Evolutionary conservation across 2,113 vertebrate genomes (phyloP).

Genomic region (Stegastes partitus): DNA sequence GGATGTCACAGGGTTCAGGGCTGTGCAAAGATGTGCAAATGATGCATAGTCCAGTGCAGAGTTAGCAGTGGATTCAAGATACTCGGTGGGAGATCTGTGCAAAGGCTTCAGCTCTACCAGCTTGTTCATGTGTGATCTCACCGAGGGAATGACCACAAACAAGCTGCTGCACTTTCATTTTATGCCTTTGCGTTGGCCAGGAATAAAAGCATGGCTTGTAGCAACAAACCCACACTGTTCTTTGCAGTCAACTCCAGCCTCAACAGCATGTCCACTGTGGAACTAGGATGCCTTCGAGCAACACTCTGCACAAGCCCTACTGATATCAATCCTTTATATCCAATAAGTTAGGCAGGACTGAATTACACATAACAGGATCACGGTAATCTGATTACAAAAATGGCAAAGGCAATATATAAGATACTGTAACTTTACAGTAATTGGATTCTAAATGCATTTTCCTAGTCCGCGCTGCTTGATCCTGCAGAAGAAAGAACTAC

Average conservation of each 20-base stretch:
- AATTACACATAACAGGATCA: conserved; percentile 33
- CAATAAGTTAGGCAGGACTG: conserved; percentile 22
- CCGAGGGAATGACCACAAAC: conserved; percentile 75
- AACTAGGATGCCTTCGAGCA: conserved; percentile 50
- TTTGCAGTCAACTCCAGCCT: conserved; percentile 54
- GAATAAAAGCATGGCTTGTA: conserved; percentile 75
- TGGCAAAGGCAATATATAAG: conserved; percentile 3
- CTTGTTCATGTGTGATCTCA: conserved; percentile 68
- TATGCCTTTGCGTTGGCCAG: conserved; percentile 64
- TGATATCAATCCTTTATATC: conserved; percentile 45
- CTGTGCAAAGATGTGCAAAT: conserved; percentile 63
- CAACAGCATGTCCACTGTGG: conserved; percentile 48
- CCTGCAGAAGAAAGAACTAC: neutral
- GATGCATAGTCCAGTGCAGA: conserved; percentile 44
- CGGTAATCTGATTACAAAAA: conserved; percentile 66
- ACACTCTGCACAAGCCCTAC: conserved; percentile 28
- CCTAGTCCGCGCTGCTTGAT: neutral
- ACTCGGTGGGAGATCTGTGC: conserved; percentile 59
- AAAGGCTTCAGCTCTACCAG: conserved; percentile 43
- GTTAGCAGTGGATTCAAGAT: conserved; percentile 36
- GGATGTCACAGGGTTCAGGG: conserved; percentile 33
- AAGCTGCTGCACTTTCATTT: conserved; percentile 68
- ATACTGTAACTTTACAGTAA: neutral
- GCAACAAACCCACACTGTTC: conserved; percentile 71
- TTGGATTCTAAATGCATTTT: conserved; percentile 20